Evolutionary conservation across 2,797 vertebrate genomes (phyloP), one percentile per base, ranked within the genome.

Genomic region (Tympanoctomys barrerae): DNA sequence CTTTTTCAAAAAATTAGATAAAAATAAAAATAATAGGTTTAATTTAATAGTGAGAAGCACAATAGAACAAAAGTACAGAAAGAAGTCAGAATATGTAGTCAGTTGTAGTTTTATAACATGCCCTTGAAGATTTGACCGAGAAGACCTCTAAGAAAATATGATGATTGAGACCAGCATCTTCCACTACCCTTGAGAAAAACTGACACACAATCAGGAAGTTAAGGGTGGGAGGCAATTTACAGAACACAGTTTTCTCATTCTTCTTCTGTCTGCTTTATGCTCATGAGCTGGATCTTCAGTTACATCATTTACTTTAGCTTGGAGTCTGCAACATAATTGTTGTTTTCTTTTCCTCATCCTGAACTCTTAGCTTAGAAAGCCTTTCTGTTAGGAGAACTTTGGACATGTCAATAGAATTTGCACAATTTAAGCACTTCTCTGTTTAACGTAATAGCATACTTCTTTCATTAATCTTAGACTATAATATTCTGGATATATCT

Each of bases 151-250:
- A 14, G 3, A 71, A 71, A 78, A 57, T 31, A 49, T 33, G 2
- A 79, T 13, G 24, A 66, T 13, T 52, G 52, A 66, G 1, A 2
- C 26, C 2, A 42, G 5, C 7, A 13, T 5, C 7, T 79, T 66
- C 22, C 16, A 61, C 2, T 57, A 31, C 7, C 22, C 11, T 54
- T 80, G 12, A 5, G 3, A 18, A 42, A 68, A 16, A 68, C 7
- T 71, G 28, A 84, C 1, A 0, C 7, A 10, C 2, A 36, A 28
- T 4, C 36, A 59, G 49, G 4, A n/a, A 24, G 21, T 1, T 7
- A 21, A 7, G 8, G 3, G 13, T 57, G 36, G 9, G 33, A 57
- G 12, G 11, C 5, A 2, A 49, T 21, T 11, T 7, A 39, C 59
- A 70, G 21, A 3, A 5, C 11, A 6, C 10, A 31, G 11, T 12